Evolutionary conservation across 2,888 invertebrate genomes (phyloP), one percentile per base, ranked within the genome.

Genomic region (Mactromeris polynyma): DNA sequence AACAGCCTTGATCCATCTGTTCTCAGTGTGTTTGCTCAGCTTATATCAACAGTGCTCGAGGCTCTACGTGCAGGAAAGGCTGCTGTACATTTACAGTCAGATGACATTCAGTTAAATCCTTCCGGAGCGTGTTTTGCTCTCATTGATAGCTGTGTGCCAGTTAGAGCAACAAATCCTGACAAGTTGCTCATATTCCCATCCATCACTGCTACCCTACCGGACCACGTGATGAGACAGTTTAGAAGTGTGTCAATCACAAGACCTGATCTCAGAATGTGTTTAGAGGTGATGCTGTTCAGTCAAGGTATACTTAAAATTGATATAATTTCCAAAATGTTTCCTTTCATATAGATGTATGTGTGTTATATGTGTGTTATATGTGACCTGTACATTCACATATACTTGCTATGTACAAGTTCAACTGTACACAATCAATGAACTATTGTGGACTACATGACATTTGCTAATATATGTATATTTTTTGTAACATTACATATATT

Each of bases 351-450:
- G n/a, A n/a, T n/a, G n/a, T n/a, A n/a, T n/a, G n/a, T n/a, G n/a
- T n/a, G n/a, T n/a, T n/a, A n/a, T n/a, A n/a, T n/a, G n/a, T n/a
- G n/a, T n/a, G n/a, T n/a, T n/a, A n/a, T n/a, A n/a, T n/a, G n/a
- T n/a, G n/a, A n/a, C n/a, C n/a, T n/a, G n/a, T n/a, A n/a, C n/a
- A n/a, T n/a, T n/a, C n/a, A n/a, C n/a, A n/a, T n/a, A n/a, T n/a
- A n/a, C n/a, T n/a, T 73, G 94, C 96, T 7, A 90, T 96, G 83
- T 96, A 96, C 91, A 93, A 93, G 85, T 95, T 96, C 92, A 96
- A 96, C 94, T 96, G 96, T 89, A 95, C 95, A 64, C 92, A 92
- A 51, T 87, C 92, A 26, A 94, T 95, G 90, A 94, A 95, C 92
- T 94, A 94, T 90, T 88, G 89, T 40, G 94, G 95, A 81, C 93